Evolutionary conservation across 2,797 vertebrate genomes (phyloP), one percentile per base, ranked within the genome.

Genomic region (Margarornis squamiger): DNA sequence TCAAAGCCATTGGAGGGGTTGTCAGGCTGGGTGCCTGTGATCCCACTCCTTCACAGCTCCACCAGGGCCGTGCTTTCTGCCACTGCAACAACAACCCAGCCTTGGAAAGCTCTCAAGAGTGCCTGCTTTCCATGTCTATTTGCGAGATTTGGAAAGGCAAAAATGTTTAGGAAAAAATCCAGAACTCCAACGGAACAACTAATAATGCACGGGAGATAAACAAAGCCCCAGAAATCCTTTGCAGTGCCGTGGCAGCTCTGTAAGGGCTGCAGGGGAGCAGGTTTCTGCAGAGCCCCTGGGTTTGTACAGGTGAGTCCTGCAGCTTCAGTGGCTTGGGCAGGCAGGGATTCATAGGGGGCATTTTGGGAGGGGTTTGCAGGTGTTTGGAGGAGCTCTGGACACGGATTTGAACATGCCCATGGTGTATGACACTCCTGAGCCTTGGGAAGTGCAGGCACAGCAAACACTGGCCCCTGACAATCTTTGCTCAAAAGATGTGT

Each of bases 351-450:
- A 4, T 3, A 27, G 23, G 0, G 16, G 22, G 1, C 3, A 12
- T 75, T 72, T 39, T 38, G 26, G 46, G 26, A 43, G 61, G 39
- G 46, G 36, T 19, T 4, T 22, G 59, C 6, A 63, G 63, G 26
- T 66, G 9, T 22, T 55, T 11, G 1, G 7, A 43, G 39, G 45
- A 86, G 48, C 14, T 77, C 29, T 45, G 2, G 3, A 24, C 68
- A 4, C 0, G 2, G 34, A 29, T 24, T 36, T 51, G 30, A 57
- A 30, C 1, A 2, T 0, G 3, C 36, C 17, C 27, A 3, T 0
- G 0, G 48, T 62, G 11, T 4, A 22, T 12, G 51, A 23, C 20
- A 6, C 18, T 13, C 15, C 16, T 1, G 14, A 9, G 6, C 32
- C 74, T 17, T 34, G 12, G 41, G 54, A 81, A 46, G 38, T 1